Evolutionary conservation across 2,888 invertebrate genomes (phyloP), one percentile per base, ranked within the genome.

Genomic region (Cantharis rustica): DNA sequence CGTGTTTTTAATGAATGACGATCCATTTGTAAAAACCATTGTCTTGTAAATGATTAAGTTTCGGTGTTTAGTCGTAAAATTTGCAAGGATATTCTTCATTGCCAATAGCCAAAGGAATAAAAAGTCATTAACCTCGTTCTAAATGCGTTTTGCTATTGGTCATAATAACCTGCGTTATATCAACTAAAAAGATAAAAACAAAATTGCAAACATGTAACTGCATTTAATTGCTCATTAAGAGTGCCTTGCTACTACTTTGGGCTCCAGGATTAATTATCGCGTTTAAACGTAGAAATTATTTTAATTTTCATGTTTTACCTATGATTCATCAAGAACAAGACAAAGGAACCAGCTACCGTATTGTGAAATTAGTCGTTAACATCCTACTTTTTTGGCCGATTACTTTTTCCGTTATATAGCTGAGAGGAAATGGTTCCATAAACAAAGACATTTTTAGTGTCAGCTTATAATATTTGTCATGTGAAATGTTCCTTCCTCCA

Each of bases 121-220:
- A 47, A 64, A 73, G 73, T 69, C 73, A 68, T 73, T 73, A 73
- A 73, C 73, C 73, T 73, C 73, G 73, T 69, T 69, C 73, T 26
- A 73, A 73, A 73, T 69, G 73, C 73, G 73, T 66, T 23, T 20
- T 63, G 17, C 63, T 63, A 17, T 16, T 66, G 64, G 64, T 66
- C 23, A 47, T 66, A 66, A 66, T 66, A 66, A 66, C 68, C 73
- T 72, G 73, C 16, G 68, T 68, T 66, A 66, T 17, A 66, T 20
- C 64, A 66, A 66, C 64, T 20, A 16, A 17, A 20, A 66, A n/a
- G 17, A 66, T 16, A 66, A 66, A 66, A 20, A 66, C 47, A n/a
- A 47, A 47, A 47, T 47, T 23, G 64, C 64, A 20, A 66, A 20
- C 64, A n/a, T 66, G 16, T 66, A 20, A 66, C 17, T 66, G 64